Base-by-base conservation (phyloP, 2,888 invertebrate genomes). In the Phytoseiulus persimilis region DNA sequence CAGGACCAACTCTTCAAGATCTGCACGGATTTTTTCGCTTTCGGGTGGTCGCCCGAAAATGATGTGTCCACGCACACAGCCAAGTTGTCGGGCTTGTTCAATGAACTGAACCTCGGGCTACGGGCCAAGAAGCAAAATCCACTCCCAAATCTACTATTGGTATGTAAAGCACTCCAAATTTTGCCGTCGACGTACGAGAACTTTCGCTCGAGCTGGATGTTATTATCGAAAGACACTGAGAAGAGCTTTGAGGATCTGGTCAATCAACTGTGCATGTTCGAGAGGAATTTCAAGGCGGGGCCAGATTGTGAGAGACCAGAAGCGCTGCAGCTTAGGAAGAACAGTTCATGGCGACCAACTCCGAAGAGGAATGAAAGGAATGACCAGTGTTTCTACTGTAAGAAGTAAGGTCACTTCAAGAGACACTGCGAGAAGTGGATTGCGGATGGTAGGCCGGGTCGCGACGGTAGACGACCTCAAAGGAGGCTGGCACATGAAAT, bases 11-110 rank as follows among this genome's bases (percentile, higher is more conserved):
- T 90, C 32, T 90, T 89, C 33, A 90, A 83, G 83, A 90, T 90
- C 0, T 90, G 90, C 83, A 3, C 90, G n/a, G 89, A 90, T 23
- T 90, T 89, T 32, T 90, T 90, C 83, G 89, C 89, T n/a, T 89
- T 45, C 23, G 90, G 89, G 23, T 90, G 90, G 90, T 39, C 31
- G 0, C 3, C 2, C 0, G 39, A 89, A 31, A 90, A 90, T 3
- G 83, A 83, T 83, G 89, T 90, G 32, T 84, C 84, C 23, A 90
- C 89, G 31, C 83, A 90, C 83, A 32, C 90, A 0, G 90, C 90
- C 14, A 18, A 65, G 18, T 23, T 65, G 1, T 90, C 90, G 32
- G 90, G 65, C 28, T 9, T 90, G 0, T 90, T 89, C 90, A 90
- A 65, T 45, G 89, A 90, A 11, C 33, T 90, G 32, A 90, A 90